Base-by-base conservation (phyloP, 2,113 vertebrate genomes). In the Plotosus lineatus region DNA sequence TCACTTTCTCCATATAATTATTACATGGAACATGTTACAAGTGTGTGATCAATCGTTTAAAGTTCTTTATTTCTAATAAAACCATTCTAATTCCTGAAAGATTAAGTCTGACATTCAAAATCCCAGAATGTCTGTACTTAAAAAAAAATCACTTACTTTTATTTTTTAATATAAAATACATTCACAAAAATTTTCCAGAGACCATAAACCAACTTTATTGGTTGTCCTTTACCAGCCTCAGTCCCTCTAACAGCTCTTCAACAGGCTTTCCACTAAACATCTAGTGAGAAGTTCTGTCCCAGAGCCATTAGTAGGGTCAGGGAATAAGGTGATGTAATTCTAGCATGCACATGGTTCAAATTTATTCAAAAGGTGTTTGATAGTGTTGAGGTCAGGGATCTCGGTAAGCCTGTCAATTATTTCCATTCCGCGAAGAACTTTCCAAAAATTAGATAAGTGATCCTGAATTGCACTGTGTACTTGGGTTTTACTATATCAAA, bases 111-210 rank as follows among this genome's bases (percentile, higher is more conserved):
- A 53, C 48, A 36, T 74, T 53, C 31, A 74, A 23, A 31, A 33
- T 46, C 28, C 11, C 11, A 65, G 60, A 65, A 48, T 48, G 44
- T n/a, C 17, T 63, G 3, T 46, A 60, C 36, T 56, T 75, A 48
- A 48, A 60, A 60, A 17, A 33, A 12, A 33, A 14, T 23, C 4
- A 15, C 6, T 23, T 14, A 0, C 36, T n/a, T 21, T 6, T 15
- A 2, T 51, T 73, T 72, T 73, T 51, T n/a, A n/a, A 73, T 72
- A 33, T 17, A 51, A 73, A 73, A 31, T 51, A 51, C 51, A 51
- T 51, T 15, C 28, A 73, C 3, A 50, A 21, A 51, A 21, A n/a
- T 8, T 51, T 73, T 72, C 44, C 44, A 73, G 44, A 50, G 11
- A 50, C 28, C 46, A 72, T 50, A 4, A 72, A 17, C 44, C 26